Evolutionary conservation across 2,797 vertebrate species (phyloP).

Genomic region (Anabacerthia variegaticeps): DNA sequence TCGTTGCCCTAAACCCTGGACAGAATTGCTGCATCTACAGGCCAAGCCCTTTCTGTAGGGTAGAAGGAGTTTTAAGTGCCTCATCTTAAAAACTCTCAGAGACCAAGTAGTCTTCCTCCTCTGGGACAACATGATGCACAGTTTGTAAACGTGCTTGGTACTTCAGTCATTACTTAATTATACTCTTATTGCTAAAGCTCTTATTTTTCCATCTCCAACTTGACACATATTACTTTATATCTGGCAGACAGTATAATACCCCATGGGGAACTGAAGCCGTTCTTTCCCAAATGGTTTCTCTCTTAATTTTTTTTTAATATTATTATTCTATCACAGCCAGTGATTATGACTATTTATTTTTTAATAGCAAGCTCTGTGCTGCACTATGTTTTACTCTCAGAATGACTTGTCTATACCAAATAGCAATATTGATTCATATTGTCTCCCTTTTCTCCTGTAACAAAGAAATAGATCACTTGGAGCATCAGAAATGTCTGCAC

Average conservation of each 20-base stretch:
- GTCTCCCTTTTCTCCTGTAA: neutral
- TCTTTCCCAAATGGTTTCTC: conserved; percentile 9
- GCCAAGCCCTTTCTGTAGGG: neutral
- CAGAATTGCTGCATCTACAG: neutral
- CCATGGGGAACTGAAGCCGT: neutral
- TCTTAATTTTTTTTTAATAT: conserved; percentile 33
- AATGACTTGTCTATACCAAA: neutral
- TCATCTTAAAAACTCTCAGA: neutral
- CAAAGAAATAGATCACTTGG: neutral
- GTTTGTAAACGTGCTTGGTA: neutral
- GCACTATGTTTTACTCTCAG: neutral
- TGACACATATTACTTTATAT: conserved; percentile 12
- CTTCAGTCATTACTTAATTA: conserved; percentile 37
- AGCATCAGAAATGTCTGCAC: neutral
- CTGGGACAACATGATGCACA: neutral
- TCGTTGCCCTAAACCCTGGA: neutral
- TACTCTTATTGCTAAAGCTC: conserved; percentile 12
- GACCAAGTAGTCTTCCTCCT: neutral
- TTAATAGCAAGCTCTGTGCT: neutral
- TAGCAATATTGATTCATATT: neutral
- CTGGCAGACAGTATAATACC: neutral
- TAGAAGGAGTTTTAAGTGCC: neutral
- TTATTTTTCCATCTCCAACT: conserved; percentile 52
- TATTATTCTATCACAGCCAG: conserved; percentile 22
- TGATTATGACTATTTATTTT: conserved; percentile 18